Base-by-base conservation (phyloP, 2,113 vertebrate genomes). In the Labrus mixtus region DNA sequence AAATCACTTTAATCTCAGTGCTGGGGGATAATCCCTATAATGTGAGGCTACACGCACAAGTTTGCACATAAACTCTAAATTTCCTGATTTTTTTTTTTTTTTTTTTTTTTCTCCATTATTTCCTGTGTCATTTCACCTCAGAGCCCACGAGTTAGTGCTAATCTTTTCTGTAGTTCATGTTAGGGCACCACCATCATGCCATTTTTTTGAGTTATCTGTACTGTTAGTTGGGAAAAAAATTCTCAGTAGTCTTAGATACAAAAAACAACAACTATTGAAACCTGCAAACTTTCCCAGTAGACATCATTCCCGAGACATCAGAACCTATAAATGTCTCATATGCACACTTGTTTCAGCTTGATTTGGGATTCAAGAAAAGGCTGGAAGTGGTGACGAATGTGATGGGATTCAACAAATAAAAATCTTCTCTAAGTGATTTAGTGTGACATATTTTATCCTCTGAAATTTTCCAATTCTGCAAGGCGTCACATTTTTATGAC, bases 361-460 rank as follows among this genome's bases (percentile, higher is more conserved):
- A 79, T 66, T 78, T 66, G 46, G 55, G 50, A 65, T 71, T 79
- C 16, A 66, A 16, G 55, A 51, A 53, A 17, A 33, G 29, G 29
- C 4, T 33, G 19, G 10, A 48, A 60, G 43, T 25, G 25, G 48
- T 63, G 23, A 63, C 46, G 73, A 81, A 76, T 77, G 29, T 33
- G 29, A 33, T 3, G 6, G 29, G 29, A 33, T 33, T 71, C 29
- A 33, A 70, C 43, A 78, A 53, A 63, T 25, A 45, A 66, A 69
- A 74, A 53, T 43, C 57, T 61, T 79, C 61, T 62, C 39, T 86
- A 59, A 69, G 82, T 82, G 63, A 71, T 81, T 65, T 39, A 78
- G 78, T 61, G 61, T 58, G 69, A 69, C 46, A 78, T 54, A 17
- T 74, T 64, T 63, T 64, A 23, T 64, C 37, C 37, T 54, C n/a